Base-by-base conservation (phyloP, 2,888 invertebrate genomes). In the Aphrophora alni region DNA sequence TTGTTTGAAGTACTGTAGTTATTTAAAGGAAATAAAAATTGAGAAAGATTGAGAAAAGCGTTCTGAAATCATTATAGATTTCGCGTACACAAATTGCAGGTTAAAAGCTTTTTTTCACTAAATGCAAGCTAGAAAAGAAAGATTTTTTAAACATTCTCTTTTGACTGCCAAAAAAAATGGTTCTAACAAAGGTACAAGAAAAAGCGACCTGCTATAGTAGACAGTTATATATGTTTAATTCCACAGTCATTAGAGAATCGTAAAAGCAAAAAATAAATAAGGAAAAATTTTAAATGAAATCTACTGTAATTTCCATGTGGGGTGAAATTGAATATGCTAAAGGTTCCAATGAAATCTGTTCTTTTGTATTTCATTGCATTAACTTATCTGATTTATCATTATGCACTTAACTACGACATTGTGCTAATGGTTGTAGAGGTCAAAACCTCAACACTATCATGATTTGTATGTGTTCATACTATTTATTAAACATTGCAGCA, bases 101-200 rank as follows among this genome's bases (percentile, higher is more conserved):
- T 38, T 27, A 79, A 79, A 79, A 73, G 59, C 24, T 77, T 78
- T 72, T 78, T n/a, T n/a, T 78, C 72, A 78, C 71, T 38, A 78
- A 78, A 72, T 59, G 71, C 25, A 78, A 69, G 72, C 44, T 72
- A 59, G 78, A 79, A 74, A 79, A 79, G 59, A 73, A 79, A 70
- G n/a, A 73, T 38, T 26, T 33, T 79, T 69, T 26, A 38, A 74
- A 78, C 78, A 69, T 78, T 78, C 28, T 79, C 74, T 27, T 79
- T 79, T 74, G 73, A 79, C 38, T 79, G 78, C 28, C 38, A 79
- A 72, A 79, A 79, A 44, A 79, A 79, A 77, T 84, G 44, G 75
- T 80, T 5, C 72, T 86, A 7, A 86, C 87, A 5, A 86, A 85
- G 78, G 83, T 87, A 26, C 78, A 44, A 59, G 78, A 78, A 26